Evolutionary conservation across 2,888 invertebrate species (phyloP), one percentile per base, ranked within the genome.

Genomic region (Drosophila mimica): DNA sequence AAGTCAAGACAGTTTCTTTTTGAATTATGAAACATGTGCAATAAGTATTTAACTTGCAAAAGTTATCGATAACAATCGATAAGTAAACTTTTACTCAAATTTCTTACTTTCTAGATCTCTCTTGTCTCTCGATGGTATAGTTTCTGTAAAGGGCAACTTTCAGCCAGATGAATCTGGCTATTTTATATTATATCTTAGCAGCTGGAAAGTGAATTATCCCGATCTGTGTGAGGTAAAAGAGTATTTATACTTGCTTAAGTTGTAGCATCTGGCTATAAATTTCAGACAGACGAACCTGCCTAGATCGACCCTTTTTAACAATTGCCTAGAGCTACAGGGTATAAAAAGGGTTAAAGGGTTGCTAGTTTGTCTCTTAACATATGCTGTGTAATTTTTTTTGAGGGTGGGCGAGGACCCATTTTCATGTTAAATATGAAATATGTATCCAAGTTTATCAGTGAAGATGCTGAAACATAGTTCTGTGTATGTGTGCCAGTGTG

Each of bases 381-480:
- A 88, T 87, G 87, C 84, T 79, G 8, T 49, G 76, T 82, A 79
- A 86, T 86, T 87, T 76, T 81, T 69, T 56, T 56, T 25, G 20
- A 13, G 20, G 17, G n/a, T n/a, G n/a, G 3, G 0, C 0, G 1
- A 15, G 25, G 8, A 25, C 46, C 46, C 46, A 25, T 15, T 46
- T 46, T 46, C 46, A 70, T 48, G n/a, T 53, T 53, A 54, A 51
- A 61, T 58, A 82, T 83, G 77, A 82, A 73, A 74, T 79, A 78
- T 83, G 78, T 71, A 30, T 82, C 82, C 88, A 83, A 75, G 77
- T 83, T 77, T 81, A 88, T 88, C 82, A 75, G 68, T 56, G 58
- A 63, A 78, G 69, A 83, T 67, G 48, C 56, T 43, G 67, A 51
- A 15, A 30, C 53, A 46, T 46, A 25, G 30, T 28, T n/a, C 30